A percentile compares a stretch with the other conserved stretches of the same genome.
Conservation (phyloP, 2,797 vertebrate species). For the Miichthys miiuy region DNA sequence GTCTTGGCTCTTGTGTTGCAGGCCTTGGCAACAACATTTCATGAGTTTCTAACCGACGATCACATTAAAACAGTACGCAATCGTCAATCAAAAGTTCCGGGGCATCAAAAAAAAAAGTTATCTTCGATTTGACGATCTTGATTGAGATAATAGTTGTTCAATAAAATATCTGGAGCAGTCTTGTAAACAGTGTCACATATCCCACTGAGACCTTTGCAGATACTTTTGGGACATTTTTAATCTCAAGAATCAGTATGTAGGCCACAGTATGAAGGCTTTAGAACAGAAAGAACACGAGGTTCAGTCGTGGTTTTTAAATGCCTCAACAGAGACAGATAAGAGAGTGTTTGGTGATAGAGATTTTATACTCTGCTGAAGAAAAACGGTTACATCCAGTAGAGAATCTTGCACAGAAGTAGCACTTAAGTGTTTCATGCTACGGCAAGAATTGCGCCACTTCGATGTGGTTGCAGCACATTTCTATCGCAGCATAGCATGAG, state of each 20-base stretch:
- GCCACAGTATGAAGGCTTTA: conserved; percentile 52
- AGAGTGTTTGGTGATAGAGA: not conserved
- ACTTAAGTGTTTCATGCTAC: not conserved
- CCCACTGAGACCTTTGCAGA: conserved; percentile 53
- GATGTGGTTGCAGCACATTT: not conserved
- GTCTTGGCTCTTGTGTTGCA: not conserved
- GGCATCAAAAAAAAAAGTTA: not conserved
- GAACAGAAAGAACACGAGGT: conserved; percentile 49
- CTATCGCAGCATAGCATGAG: not conserved
- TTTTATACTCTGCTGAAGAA: conserved; percentile 21
- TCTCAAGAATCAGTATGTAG: conserved; percentile 64
- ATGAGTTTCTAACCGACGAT: not conserved
- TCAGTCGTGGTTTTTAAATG: conserved; percentile 45
- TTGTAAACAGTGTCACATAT: conserved; percentile 72
- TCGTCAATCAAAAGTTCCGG: not conserved
- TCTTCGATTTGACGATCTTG: conserved; percentile 32
- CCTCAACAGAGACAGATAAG: conserved; percentile 29
- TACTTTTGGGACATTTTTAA: conserved; percentile 54
- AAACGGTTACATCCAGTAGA: conserved; percentile 14
- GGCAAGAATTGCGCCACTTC: not conserved
- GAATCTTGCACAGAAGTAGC: not conserved
- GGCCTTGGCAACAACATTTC: conserved; percentile 10
- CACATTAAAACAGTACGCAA: not conserved
- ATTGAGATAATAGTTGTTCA: conserved; percentile 63
- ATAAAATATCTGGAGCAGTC: conserved; percentile 66